Evolutionary conservation across 2,113 vertebrate species (phyloP).

Genomic region (Centropristis striata): DNA sequence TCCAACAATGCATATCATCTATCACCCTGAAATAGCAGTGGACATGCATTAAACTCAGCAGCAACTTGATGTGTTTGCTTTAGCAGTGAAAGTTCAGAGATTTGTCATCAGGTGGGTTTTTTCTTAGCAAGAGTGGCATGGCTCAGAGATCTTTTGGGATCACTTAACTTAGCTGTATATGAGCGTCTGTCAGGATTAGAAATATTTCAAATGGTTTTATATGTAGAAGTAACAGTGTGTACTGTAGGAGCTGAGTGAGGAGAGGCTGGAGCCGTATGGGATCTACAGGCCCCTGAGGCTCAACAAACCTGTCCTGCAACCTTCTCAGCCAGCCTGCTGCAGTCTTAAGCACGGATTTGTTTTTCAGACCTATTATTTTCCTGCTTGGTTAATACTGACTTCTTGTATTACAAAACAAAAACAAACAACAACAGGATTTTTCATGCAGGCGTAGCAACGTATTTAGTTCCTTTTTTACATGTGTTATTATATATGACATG

Average conservation of each 20-base stretch:
- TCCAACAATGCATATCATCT: constrained; percentile 23
- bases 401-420: constrained; percentile 46
- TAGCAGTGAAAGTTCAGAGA: constrained; percentile 52
- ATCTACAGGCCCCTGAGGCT: constrained; percentile 64
- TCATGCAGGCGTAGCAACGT: not conserved
- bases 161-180: constrained; percentile 22
- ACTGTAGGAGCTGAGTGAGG: constrained; percentile 36
- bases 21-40: constrained; percentile 1
- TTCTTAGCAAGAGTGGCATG: constrained; percentile 15
- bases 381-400: constrained; percentile 65
- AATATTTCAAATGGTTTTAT: constrained; percentile 45
- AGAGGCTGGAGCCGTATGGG: constrained; percentile 44
- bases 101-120: constrained; percentile 60
- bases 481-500: not conserved
- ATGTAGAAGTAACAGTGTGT: constrained; percentile 18
- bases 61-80: constrained; percentile 32
- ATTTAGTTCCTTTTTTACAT: constrained; percentile 4
- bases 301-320: constrained; percentile 75
- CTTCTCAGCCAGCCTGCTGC: constrained; percentile 49
- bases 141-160: constrained; percentile 34
- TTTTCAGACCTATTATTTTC: constrained; percentile 75
- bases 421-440: constrained; percentile 25
- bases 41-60: constrained; percentile 8
- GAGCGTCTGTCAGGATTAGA: constrained; percentile 54
- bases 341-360: constrained; percentile 64